Conservation (phyloP, 2,888 invertebrate species). For the Chrysolina haemoptera region DNA sequence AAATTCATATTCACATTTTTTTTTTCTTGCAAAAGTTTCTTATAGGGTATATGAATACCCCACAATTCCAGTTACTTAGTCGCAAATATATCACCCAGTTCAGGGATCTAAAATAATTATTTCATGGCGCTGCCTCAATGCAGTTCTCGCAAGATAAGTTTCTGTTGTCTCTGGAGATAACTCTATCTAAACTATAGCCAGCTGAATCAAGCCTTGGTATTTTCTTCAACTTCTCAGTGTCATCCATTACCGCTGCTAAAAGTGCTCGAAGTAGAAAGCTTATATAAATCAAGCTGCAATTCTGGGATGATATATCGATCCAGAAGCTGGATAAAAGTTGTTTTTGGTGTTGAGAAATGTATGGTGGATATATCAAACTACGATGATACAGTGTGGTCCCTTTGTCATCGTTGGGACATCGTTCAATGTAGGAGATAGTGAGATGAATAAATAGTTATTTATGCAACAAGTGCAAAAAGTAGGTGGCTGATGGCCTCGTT, state of each 20-base stretch:
- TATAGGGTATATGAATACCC: too few species aligned
- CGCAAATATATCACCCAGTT: too few species aligned
- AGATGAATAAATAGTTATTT: background rate
- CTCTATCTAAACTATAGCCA: background rate
- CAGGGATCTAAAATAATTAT: too few species aligned
- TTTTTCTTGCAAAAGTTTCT: too few species aligned
- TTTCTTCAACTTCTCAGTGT: background rate
- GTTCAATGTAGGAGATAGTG: background rate
- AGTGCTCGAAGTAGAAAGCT: background rate
- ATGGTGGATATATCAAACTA: background rate
- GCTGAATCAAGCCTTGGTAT: background rate
- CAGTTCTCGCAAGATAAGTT: background rate
- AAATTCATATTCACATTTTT: too few species aligned
- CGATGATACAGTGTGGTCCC: too few species aligned
- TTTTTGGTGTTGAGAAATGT: background rate
- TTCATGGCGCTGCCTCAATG: background rate
- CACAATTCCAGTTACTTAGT: too few species aligned
- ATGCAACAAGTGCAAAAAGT: too few species aligned
- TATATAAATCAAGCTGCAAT: slow-evolving; percentile 3
- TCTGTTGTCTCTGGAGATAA: background rate
- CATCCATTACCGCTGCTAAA: background rate
- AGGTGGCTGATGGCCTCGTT: too few species aligned
- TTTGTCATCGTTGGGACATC: too few species aligned
- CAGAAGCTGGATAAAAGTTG: background rate
- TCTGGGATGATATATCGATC: slow-evolving; percentile 4